phyloP scores from a whole-genome alignment of 2,888 invertebrate genomes.

The Cabera pusaria region DNA sequence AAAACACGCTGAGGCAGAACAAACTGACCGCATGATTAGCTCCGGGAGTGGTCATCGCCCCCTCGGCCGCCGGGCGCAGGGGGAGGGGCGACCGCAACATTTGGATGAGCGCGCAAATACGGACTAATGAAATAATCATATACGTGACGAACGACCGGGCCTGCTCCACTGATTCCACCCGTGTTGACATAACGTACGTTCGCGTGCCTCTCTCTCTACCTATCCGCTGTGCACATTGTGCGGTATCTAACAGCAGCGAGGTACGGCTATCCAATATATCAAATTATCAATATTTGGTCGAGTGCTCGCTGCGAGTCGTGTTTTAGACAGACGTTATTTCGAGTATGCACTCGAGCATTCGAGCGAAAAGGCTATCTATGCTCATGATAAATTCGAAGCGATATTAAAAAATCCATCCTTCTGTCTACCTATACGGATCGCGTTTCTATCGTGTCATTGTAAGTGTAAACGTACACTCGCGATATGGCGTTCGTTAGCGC shows the following conservation, averaged over 20 bases:
- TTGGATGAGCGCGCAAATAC: slow-evolving; percentile 79
- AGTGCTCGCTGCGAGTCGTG: slow-evolving; percentile 53
- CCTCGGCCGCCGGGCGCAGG: slow-evolving; percentile 38
- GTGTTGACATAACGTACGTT: slow-evolving; percentile 57
- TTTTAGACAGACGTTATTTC: slow-evolving; percentile 58
- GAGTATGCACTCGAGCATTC: slow-evolving; percentile 51
- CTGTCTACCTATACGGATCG: slow-evolving; percentile 10
- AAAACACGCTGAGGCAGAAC: slow-evolving; percentile 83
- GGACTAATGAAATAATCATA: slow-evolving; percentile 83
- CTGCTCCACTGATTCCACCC: slow-evolving; percentile 62
- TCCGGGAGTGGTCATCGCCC: slow-evolving; percentile 78
- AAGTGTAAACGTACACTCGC: slow-evolving; percentile 8
- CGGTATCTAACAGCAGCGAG: slow-evolving; percentile 22
- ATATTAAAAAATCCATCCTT: slow-evolving; percentile 14
- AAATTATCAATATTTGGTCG: slow-evolving; percentile 61
- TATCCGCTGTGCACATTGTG: slow-evolving; percentile 26
- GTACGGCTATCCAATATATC: slow-evolving; percentile 48
- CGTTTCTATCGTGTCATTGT: slow-evolving; percentile 6
- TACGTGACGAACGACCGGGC: slow-evolving; percentile 73
- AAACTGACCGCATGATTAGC: slow-evolving; percentile 84
- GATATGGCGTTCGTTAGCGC: slow-evolving; percentile 3
- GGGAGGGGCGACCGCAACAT: slow-evolving; percentile 58
- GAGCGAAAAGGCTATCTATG: slow-evolving; percentile 49
- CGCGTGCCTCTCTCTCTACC: too few species aligned
- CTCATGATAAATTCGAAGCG: slow-evolving; percentile 24